Base-by-base conservation (phyloP, 2,113 vertebrate species). In the Colistium nudipinnis region DNA sequence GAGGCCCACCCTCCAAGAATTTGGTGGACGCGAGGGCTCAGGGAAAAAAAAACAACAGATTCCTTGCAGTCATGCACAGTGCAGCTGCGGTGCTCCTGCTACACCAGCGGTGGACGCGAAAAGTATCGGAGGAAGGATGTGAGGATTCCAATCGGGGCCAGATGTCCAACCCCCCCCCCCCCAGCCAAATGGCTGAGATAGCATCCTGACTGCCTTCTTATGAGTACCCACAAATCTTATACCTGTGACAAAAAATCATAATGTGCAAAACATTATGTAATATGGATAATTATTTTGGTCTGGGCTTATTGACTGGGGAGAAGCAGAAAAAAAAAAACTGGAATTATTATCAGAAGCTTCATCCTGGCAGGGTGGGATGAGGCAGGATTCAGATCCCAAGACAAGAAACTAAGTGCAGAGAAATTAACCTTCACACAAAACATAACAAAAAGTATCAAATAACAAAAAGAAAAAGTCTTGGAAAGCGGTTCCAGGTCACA, bases 21-120 rank as follows among this genome's bases (percentile, higher is more conserved):
- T 57, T 38, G 24, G 63, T 74, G 38, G 79, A 76, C 47, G 69
- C 22, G 33, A 41, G 66, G 43, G 16, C 68, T 82, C 66, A 19
- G 65, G 65, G 80, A 80, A 70, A 81, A 82, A 82, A 80, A 70
- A 81, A 82, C 81, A 87, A 81, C 81, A 86, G 76, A 74, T 81
- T 72, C 74, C 78, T 83, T 45, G 62, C 81, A 72, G 84, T 84
- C 84, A 72, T 82, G 76, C 80, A 84, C 69, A 4, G 41, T 3
- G 59, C 83, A 86, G 81, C 83, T 84, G 85, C 20, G 33, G 55
- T 9, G 63, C 65, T 83, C 77, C 73, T 43, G 78, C 81, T 51
- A 48, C 67, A 79, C 56, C 76, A 64, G 64, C 79, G n/a, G n/a
- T n/a, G 67, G 61, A 83, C 56, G 61, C 20, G 33, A 67, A 67